These are phyloP conservation scores for Limnephilus marmoratus DNA, from an alignment of 2,888 invertebrate species.

Conservation along the genomic window DNA sequence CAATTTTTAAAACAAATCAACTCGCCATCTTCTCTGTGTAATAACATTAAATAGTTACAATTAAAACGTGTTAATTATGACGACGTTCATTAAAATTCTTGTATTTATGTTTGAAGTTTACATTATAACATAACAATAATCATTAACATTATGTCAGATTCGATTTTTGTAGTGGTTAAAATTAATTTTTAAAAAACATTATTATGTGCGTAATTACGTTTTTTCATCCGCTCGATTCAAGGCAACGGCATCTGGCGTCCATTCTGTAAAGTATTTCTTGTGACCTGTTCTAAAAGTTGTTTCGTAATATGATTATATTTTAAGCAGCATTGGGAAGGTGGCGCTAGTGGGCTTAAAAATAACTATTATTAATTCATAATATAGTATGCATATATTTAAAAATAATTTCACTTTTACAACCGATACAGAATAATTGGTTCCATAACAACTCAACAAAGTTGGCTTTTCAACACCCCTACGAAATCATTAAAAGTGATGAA, in stretches of 20 bases:
- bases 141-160: not conserved
- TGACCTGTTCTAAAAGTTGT: not conserved
- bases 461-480: no score
- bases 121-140: not conserved
- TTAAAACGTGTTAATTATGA: not conserved
- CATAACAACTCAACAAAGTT: no score
- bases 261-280: not conserved
- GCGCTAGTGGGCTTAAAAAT: not conserved
- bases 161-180: not conserved
- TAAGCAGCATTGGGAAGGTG: not conserved
- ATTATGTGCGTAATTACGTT: not conserved
- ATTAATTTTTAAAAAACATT: not conserved
- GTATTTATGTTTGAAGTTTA: not conserved
- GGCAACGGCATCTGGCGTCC: not conserved
- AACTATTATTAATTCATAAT: not conserved
- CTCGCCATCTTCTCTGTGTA: not conserved
- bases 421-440: no score
- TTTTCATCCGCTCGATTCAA: not conserved
- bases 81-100: not conserved
- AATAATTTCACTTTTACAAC: no score
- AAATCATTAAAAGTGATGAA: no score
- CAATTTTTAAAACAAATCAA: not conserved
- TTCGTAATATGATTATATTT: not conserved
- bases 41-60: not conserved
- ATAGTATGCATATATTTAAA: no score